Evolutionary conservation across 2,797 vertebrate genomes (phyloP).

Genomic region (Diplodus puntazzo): DNA sequence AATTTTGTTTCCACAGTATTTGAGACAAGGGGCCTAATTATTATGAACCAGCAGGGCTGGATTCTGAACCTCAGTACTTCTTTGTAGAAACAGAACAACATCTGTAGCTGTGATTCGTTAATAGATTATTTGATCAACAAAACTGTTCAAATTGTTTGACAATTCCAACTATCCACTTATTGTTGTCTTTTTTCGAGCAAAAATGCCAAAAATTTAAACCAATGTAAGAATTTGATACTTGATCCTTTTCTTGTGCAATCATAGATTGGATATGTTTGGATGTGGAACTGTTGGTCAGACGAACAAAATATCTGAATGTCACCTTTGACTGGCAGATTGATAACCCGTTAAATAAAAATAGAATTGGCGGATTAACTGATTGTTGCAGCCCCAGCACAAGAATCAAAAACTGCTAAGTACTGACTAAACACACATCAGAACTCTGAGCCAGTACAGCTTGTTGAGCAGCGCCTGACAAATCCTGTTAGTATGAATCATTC

Average conservation of each 20-base stretch:
- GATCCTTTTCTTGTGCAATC: background rate
- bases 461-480: background rate
- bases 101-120: background rate
- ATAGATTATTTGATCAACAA: background rate
- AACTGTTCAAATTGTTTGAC: background rate
- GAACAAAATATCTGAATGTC: background rate
- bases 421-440: background rate
- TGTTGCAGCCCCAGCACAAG: background rate
- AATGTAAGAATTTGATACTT: background rate
- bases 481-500: background rate
- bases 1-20: background rate
- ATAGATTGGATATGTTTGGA: background rate
- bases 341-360: background rate
- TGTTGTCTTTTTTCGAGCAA: too few species aligned
- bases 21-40: background rate
- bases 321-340: background rate
- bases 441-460: too few species aligned
- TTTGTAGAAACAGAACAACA: background rate
- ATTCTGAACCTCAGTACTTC: background rate
- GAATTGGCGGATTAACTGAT: background rate
- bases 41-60: background rate
- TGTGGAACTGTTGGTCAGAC: background rate
- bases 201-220: background rate
- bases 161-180: background rate
- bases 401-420: background rate